These are phyloP conservation scores for Montifringilla adamsi DNA, from an alignment of 2,113 vertebrate genomes.

Conservation along the genomic window DNA sequence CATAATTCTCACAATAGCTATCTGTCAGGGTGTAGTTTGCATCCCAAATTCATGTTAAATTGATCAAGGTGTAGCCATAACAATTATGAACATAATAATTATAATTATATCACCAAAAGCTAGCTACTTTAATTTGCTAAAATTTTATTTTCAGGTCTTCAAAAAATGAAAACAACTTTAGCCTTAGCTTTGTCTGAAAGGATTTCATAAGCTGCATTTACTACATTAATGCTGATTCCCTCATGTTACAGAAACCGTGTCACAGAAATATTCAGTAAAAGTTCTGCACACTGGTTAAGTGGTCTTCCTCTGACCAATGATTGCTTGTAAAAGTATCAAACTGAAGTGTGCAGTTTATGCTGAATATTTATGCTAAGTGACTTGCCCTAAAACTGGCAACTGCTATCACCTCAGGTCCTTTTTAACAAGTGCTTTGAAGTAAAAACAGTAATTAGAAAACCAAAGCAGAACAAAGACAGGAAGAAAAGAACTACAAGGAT, in stretches of 20 bases:
- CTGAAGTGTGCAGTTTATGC: neutral
- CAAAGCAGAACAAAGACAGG: neutral
- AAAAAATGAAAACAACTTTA: neutral
- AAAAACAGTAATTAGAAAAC: neutral
- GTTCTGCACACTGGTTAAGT: neutral
- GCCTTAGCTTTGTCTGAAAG: neutral
- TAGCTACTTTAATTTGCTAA: neutral
- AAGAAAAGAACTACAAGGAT: neutral
- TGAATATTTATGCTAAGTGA: neutral
- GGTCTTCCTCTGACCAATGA: neutral
- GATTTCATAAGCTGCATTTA: neutral
- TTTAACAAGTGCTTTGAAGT: neutral
- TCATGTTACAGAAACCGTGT: neutral
- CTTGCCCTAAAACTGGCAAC: neutral
- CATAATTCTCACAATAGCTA: neutral
- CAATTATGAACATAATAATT: neutral
- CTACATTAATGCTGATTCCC: fast-evolving
- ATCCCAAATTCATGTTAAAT: neutral
- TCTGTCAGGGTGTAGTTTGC: neutral
- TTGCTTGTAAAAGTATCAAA: neutral
- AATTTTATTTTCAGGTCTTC: neutral
- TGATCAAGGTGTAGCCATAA: neutral
- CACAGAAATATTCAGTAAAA: neutral
- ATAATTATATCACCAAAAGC: neutral
- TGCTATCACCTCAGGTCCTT: neutral